Percentiles rank a stretch among this genome's conserved stretches.
phyloP scores from a whole-genome alignment of 2,797 vertebrate genomes.

The Apogon talboti region DNA sequence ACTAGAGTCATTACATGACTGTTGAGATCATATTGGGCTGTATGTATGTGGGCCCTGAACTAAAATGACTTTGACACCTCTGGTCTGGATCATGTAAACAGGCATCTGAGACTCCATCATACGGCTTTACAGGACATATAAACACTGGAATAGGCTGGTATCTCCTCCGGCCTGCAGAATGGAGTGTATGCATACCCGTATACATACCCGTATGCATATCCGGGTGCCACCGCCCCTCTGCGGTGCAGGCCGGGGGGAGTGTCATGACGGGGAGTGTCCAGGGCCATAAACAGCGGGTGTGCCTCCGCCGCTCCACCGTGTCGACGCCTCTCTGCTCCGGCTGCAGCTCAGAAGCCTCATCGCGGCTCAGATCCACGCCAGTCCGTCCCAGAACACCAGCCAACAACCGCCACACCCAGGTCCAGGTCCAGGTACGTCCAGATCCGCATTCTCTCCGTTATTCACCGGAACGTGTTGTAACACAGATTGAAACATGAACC shows the following conservation, averaged over 20 bases:
- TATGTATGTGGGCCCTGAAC: no score
- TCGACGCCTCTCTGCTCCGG: conserved; percentile 56
- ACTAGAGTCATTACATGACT: no score
- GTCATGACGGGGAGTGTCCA: conserved; percentile 77
- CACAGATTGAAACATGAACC: conserved; percentile 35
- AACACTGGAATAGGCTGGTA: no score
- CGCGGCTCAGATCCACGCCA: conserved; percentile 29
- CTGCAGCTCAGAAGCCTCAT: conserved; percentile 44
- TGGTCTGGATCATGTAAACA: no score
- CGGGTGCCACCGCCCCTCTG: conserved; percentile 1
- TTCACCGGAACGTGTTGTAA: neutral
- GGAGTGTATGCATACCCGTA: no score
- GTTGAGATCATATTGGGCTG: no score
- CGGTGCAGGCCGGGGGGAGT: conserved; percentile 45
- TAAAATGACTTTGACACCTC: no score
- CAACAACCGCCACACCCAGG: neutral
- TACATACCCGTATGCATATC: neutral
- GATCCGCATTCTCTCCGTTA: no score
- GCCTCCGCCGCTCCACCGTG: conserved; percentile 39
- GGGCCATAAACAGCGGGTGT: conserved; percentile 48
- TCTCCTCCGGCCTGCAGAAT: neutral
- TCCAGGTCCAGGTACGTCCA: no score
- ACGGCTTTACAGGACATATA: no score
- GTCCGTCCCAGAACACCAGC: conserved; percentile 8
- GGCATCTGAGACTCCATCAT: no score